Percentiles rank a stretch among this genome's conserved stretches.
These are phyloP conservation scores for Stenoptilia bipunctidactyla DNA, from an alignment of 2,888 invertebrate genomes.

Conservation along the genomic window DNA sequence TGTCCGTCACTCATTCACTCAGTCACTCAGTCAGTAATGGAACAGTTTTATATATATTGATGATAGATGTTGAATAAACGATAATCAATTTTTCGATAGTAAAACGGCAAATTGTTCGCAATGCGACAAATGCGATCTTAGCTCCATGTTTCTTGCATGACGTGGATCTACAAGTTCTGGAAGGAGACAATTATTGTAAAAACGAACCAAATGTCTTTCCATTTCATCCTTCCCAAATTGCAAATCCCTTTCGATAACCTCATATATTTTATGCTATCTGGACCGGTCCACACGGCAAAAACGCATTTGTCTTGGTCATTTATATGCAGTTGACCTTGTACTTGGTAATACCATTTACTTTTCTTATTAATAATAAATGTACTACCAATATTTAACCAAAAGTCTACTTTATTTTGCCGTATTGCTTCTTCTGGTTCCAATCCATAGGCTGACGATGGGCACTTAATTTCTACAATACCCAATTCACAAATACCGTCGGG, in stretches of 20 bases:
- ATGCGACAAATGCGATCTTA: too few species aligned
- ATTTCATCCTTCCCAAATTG: not conserved
- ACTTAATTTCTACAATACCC: constrained; percentile 12
- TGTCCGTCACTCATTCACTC: too few species aligned
- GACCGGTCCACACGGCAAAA: not conserved
- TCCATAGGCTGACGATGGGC: constrained; percentile 7
- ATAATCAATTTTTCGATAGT: too few species aligned
- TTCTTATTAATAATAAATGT: not conserved
- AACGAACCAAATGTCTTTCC: not conserved
- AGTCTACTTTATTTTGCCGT: constrained; percentile 5
- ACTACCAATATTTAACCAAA: not conserved
- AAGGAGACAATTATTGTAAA: not conserved
- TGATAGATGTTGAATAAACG: too few species aligned
- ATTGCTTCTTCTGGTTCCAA: constrained; percentile 5
- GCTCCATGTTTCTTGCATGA: too few species aligned
- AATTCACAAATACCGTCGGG: constrained; percentile 12
- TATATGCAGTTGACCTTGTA: too few species aligned
- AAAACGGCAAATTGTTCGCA: too few species aligned
- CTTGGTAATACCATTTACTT: too few species aligned
- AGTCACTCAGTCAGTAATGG: too few species aligned
- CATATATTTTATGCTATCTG: not conserved
- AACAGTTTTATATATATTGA: too few species aligned
- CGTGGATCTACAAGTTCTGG: too few species aligned
- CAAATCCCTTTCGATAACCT: not conserved
- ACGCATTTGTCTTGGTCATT: not conserved